These are phyloP conservation scores for Adelges cooleyi DNA, from an alignment of 1,140 invertebrate genomes.

Conservation along the genomic window DNA sequence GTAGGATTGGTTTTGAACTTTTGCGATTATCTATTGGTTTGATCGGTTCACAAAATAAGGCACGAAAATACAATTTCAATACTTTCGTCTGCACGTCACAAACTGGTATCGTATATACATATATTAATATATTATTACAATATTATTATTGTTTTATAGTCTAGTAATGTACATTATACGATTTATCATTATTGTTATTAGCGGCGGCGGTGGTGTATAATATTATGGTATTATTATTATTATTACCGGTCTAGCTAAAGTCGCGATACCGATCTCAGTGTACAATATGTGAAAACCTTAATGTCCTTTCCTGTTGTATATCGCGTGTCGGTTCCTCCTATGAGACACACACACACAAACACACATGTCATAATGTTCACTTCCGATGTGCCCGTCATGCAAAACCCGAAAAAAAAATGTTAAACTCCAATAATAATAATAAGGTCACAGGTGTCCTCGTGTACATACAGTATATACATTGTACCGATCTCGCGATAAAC, in stretches of 20 bases:
- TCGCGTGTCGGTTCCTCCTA: slow-evolving; percentile 26
- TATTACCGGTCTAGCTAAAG: not conserved
- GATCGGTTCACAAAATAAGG: too few species aligned
- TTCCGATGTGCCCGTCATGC: slow-evolving; percentile 25
- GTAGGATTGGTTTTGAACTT: too few species aligned
- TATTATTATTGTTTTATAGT: too few species aligned
- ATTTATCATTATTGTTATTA: slow-evolving; percentile 14
- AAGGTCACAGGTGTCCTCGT: slow-evolving; percentile 23
- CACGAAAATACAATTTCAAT: too few species aligned
- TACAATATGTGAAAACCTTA: slow-evolving; percentile 23
- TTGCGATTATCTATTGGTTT: too few species aligned
- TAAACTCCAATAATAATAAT: too few species aligned
- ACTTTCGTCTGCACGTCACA: not conserved
- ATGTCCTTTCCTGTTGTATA: slow-evolving; percentile 26
- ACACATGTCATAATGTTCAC: not conserved
- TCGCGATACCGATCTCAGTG: slow-evolving; percentile 10
- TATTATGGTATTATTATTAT: too few species aligned
- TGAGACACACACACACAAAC: not conserved
- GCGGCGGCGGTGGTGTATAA: too few species aligned
- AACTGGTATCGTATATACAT: not conserved
- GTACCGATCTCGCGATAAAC: slow-evolving; percentile 12
- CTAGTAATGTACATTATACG: slow-evolving; percentile 17
- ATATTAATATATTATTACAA: not conserved
- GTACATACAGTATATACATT: too few species aligned
- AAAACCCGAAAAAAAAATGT: not conserved